Base-by-base conservation (phyloP, 2,113 vertebrate species). In the Caretta caretta region DNA sequence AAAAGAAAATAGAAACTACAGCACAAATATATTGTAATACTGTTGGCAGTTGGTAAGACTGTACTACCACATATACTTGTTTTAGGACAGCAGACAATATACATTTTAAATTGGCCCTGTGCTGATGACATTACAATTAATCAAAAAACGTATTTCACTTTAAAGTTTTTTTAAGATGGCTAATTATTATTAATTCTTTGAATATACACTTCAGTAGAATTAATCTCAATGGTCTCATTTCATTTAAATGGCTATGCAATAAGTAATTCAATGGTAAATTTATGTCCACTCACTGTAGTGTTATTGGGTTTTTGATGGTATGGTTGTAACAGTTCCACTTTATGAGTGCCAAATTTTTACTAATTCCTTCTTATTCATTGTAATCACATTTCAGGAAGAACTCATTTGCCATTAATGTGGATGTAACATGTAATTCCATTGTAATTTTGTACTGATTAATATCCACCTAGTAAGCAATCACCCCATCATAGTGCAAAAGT, bases 251-350 rank as follows among this genome's bases (percentile, higher is more conserved):
- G 22, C 17, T 19, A 17, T 92, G n/a, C 35, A 87, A 93, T 65
- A 95, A 97, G 84, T 79, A 95, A 90, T 95, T 97, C 86, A 96
- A 89, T 49, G 93, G 90, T 95, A 97, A 97, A 97, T 97, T 97
- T 96, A 92, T 93, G 90, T 14, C 88, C 59, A 27, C 59, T 93
- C 96, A 48, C 87, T 96, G 29, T 78, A 87, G 81, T 75, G 81
- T 93, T 94, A 94, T n/a, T 91, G 56, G 54, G 16, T 89, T 97
- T 97, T 93, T 86, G 95, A 93, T 38, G 80, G n/a, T 20, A 88
- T 89, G 69, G 38, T 54, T 82, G 72, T 91, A 90, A 94, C 75
- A 90, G 84, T 42, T 86, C 95, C 0, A 51, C 79, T 90, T 95
- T 83, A 94, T 4, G 94, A 96, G 50, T 87, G 78, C 54, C 80